These are phyloP conservation scores for Helleia helle DNA, from an alignment of 2,888 invertebrate genomes.

Conservation along the genomic window DNA sequence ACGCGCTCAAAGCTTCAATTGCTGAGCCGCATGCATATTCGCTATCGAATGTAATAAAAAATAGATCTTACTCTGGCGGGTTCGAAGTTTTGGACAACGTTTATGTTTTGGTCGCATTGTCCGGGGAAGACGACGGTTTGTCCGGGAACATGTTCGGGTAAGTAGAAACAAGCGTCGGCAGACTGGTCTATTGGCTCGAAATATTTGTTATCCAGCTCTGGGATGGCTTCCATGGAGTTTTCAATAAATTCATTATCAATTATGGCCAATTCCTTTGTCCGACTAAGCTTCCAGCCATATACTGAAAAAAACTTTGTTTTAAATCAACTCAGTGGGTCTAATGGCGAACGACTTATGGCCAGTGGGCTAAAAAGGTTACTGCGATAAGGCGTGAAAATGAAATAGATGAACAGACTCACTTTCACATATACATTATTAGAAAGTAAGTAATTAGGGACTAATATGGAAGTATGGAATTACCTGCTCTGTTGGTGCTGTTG, in stretches of 20 bases:
- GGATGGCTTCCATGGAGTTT: conserved; percentile 27
- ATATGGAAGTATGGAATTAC: too few species aligned
- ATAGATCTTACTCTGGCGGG: conserved; percentile 32
- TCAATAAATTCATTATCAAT: conserved; percentile 30
- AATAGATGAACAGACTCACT: too few species aligned
- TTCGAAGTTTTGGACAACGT: conserved; percentile 38
- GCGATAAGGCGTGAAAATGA: too few species aligned
- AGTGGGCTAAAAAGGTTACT: too few species aligned
- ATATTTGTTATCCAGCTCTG: conserved; percentile 38
- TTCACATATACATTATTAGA: too few species aligned
- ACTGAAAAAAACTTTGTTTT: conserved; percentile 35
- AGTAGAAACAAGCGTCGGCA: conserved; percentile 42
- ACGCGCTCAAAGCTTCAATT: too few species aligned
- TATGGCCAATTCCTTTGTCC: conserved; percentile 28
- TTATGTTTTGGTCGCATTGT: conserved; percentile 41
- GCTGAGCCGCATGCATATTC: too few species aligned
- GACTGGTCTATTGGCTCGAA: conserved; percentile 37
- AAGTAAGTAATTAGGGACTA: too few species aligned
- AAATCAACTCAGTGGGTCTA: too few species aligned
- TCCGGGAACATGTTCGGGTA: conserved; percentile 39
- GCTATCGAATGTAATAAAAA: too few species aligned
- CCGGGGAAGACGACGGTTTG: conserved; percentile 43
- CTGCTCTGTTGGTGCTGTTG: conserved; percentile 38
- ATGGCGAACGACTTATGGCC: too few species aligned
- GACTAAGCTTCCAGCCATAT: conserved; percentile 58